phyloP scores from a whole-genome alignment of 1,140 invertebrate genomes.

The Macrostomum lignano region DNA sequence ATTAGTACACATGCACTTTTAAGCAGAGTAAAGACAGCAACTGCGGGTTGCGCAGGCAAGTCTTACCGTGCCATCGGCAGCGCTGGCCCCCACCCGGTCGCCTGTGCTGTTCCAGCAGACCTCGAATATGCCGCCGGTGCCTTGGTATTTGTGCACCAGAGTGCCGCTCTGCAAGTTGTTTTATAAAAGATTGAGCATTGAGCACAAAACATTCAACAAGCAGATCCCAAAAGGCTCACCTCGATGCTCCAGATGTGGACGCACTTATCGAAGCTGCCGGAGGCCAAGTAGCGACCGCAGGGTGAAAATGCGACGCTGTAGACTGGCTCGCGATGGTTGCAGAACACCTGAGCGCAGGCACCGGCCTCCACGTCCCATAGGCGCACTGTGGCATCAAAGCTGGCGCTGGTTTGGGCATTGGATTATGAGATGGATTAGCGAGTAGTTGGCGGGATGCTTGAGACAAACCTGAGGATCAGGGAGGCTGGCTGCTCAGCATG shows the following conservation, averaged over 20 bases:
- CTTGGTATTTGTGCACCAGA: constrained; percentile 79
- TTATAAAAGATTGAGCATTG: too few species aligned
- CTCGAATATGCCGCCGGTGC: constrained; percentile 91
- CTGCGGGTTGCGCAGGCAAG: too few species aligned
- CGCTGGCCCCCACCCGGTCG: constrained; percentile 89
- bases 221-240: constrained; percentile 31
- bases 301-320: constrained; percentile 41
- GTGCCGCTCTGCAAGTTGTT: constrained; percentile 68
- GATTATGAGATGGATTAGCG: too few species aligned
- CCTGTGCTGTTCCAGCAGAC: constrained; percentile 95
- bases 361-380: constrained; percentile 88
- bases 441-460: too few species aligned
- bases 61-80: constrained; percentile 86
- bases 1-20: too few species aligned
- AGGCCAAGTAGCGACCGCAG: constrained; percentile 80
- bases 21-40: too few species aligned
- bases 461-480: too few species aligned
- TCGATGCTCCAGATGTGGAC: constrained; percentile 97
- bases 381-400: constrained; percentile 79
- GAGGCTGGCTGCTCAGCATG: too few species aligned
- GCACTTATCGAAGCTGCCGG: constrained; percentile 93
- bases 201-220: too few species aligned
- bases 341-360: constrained; percentile 72
- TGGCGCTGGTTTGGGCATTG: constrained; percentile 38
- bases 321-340: constrained; percentile 85